phyloP scores from a whole-genome alignment of 2,113 vertebrate genomes.

The Bambusicola thoracicus region DNA sequence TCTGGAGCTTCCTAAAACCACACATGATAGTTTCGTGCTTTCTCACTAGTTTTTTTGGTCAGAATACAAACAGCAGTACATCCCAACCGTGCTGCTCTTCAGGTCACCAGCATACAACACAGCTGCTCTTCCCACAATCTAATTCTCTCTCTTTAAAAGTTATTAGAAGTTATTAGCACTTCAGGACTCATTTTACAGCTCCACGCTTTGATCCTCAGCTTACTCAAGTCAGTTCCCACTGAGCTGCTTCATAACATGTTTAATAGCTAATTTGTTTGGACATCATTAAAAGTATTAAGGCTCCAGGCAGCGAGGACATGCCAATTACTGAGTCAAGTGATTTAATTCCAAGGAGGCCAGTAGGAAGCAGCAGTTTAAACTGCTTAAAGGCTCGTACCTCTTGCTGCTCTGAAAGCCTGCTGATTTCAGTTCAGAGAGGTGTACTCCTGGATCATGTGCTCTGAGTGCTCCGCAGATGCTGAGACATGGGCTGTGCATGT shows the following conservation, averaged over 20 bases:
- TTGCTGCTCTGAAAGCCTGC: not conserved
- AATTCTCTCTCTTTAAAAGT: not conserved
- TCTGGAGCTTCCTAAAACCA: not conserved
- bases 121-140: not conserved
- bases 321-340: not conserved
- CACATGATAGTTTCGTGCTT: not conserved
- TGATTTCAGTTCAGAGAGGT: not conserved
- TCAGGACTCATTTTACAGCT: not conserved
- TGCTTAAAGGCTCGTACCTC: not conserved
- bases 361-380: not conserved
- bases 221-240: not conserved
- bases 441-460: not conserved
- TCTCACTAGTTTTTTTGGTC: not conserved
- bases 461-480: not conserved
- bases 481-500: not conserved
- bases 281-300: not conserved
- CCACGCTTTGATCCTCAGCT: not conserved
- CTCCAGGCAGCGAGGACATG: not conserved
- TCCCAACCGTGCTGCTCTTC: not conserved
- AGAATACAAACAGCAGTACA: not conserved
- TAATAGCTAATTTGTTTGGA: constrained; percentile 27
- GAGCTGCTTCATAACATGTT: not conserved
- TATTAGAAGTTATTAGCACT: not conserved
- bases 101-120: not conserved
- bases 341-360: not conserved